Conservation (phyloP, 2,113 vertebrate species). For the Prolemur simus region DNA sequence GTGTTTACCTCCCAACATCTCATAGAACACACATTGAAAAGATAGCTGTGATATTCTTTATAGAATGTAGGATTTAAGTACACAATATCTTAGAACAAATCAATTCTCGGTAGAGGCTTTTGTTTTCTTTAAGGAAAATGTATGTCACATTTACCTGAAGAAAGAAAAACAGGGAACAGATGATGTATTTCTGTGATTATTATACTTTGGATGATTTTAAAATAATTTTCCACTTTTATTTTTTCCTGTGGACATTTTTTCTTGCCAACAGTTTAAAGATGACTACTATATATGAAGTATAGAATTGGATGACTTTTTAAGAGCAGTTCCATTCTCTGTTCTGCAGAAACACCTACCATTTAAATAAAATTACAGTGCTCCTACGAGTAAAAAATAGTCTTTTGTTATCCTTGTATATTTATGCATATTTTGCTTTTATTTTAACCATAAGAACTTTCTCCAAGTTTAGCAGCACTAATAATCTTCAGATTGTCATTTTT, state of each 20-base stretch:
- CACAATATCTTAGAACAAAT: not conserved
- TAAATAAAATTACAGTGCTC: constrained; percentile 85
- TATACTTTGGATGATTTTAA: constrained; percentile 65
- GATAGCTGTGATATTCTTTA: not conserved
- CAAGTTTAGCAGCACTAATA: constrained; percentile 76
- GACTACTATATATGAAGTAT: constrained; percentile 73
- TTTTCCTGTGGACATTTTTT: constrained; percentile 72
- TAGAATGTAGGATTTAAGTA: not conserved
- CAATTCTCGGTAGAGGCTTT: constrained; percentile 50
- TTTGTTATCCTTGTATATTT: constrained; percentile 83
- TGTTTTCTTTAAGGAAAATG: constrained; percentile 67
- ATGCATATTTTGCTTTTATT: constrained; percentile 83
- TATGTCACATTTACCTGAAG: constrained; percentile 41
- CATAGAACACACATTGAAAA: not conserved
- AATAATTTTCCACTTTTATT: constrained; percentile 64
- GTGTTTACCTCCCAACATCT: constrained; percentile 41
- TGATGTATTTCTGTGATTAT: constrained; percentile 67
- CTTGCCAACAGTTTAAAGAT: constrained; percentile 74
- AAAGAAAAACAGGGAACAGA: not conserved
- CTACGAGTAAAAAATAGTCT: constrained; percentile 78
- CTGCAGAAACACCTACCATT: constrained; percentile 84
- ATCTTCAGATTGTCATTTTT: constrained; percentile 59
- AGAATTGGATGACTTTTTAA: constrained; percentile 78
- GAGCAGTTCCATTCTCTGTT: constrained; percentile 79
- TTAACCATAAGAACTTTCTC: constrained; percentile 75